phyloP scores from a whole-genome alignment of 1,140 invertebrate genomes.

The Caenorhabditis remanei region DNA sequence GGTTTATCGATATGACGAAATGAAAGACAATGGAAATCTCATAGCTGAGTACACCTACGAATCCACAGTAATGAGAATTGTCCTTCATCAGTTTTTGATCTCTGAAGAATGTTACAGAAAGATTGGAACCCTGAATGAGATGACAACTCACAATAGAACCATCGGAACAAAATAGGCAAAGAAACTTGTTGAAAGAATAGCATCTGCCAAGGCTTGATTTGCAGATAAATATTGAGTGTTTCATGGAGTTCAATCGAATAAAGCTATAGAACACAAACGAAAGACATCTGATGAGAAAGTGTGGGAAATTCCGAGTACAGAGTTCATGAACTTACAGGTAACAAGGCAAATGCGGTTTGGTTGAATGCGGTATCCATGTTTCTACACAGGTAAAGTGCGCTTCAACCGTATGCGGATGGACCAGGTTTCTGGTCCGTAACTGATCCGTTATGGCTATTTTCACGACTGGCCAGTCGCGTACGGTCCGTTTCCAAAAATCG shows the following conservation, averaged over 20 bases:
- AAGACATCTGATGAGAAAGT: neutral
- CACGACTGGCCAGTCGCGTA: too few relatives aligned
- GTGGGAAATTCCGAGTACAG: too few relatives aligned
- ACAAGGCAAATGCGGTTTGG: neutral
- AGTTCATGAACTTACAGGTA: neutral
- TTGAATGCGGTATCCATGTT: too few relatives aligned
- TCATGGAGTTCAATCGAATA: neutral
- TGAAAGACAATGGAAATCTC: neutral
- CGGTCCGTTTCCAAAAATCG: too few relatives aligned
- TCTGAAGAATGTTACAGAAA: neutral
- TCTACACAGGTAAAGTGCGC: too few relatives aligned
- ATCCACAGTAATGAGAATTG: neutral
- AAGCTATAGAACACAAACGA: neutral
- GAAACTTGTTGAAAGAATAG: neutral
- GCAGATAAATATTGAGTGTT: neutral
- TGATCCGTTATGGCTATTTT: too few relatives aligned
- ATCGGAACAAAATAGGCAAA: neutral
- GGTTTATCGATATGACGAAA: neutral
- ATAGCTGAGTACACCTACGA: neutral
- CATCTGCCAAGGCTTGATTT: neutral
- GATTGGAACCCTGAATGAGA: neutral
- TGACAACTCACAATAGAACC: neutral
- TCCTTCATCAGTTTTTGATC: neutral
- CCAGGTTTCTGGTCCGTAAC: too few relatives aligned
- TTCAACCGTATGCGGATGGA: too few relatives aligned